A percentile compares a stretch with the other conserved stretches of the same genome.
These are phyloP conservation scores for Ornithoptera priamus DNA, from an alignment of 2,888 invertebrate genomes.

Conservation along the genomic window DNA sequence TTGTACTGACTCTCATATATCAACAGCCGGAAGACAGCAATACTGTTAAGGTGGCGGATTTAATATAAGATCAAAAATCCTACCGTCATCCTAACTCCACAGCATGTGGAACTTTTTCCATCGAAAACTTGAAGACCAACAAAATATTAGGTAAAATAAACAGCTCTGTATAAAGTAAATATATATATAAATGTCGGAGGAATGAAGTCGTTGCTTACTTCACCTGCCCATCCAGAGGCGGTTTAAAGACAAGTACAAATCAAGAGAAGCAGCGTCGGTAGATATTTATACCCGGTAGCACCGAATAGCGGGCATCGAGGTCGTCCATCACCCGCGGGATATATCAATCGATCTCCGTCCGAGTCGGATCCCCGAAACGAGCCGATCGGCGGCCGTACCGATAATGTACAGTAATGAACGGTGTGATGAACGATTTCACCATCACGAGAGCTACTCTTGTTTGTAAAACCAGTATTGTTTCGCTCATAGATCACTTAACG, in stretches of 20 bases:
- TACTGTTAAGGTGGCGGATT: no score
- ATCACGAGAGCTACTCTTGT: conserved; percentile 31
- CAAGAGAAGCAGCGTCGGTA: conserved; percentile 10
- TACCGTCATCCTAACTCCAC: no score
- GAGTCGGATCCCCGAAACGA: conserved; percentile 36
- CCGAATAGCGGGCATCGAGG: conserved; percentile 18
- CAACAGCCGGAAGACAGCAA: no score
- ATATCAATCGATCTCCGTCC: conserved; percentile 42
- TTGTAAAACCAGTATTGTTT: conserved; percentile 31
- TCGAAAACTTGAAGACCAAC: no score
- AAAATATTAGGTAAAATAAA: no score
- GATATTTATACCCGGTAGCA: conserved; percentile 32
- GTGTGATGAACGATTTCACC: conserved; percentile 39
- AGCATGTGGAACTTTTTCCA: no score
- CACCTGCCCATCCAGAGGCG: background rate
- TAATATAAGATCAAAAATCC: no score
- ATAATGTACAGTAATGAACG: conserved; percentile 41
- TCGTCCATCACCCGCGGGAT: conserved; percentile 35
- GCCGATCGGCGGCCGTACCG: conserved; percentile 39
- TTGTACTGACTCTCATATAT: no score
- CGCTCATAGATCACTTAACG: conserved; percentile 21
- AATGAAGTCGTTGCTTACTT: background rate
- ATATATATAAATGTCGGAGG: background rate
- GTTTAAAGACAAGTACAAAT: conserved; percentile 17
- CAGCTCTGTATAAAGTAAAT: no score